Evolutionary conservation across 2,797 vertebrate genomes (phyloP).

Genomic region (Poecilia gillii): DNA sequence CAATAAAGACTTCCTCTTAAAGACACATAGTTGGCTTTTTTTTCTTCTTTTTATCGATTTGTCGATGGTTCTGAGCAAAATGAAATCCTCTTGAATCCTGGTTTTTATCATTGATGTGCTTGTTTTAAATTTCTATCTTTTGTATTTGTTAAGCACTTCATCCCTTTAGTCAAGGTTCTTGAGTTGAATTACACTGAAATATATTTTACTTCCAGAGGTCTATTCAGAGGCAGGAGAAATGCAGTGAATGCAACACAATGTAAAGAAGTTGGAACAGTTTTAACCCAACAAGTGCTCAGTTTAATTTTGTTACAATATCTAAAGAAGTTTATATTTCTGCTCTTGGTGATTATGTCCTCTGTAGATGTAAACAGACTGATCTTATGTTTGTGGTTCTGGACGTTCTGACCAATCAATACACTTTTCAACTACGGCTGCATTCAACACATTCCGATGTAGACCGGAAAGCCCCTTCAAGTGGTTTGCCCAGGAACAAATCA

Average conservation of each 20-base stretch:
- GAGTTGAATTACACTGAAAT: not conserved
- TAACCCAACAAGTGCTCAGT: not conserved
- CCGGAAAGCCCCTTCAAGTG: not conserved
- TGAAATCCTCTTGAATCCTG: slow-evolving; percentile 17
- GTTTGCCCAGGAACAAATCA: not conserved
- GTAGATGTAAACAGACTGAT: not conserved
- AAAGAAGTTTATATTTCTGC: not conserved
- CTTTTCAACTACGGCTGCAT: not conserved
- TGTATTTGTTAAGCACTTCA: slow-evolving; percentile 17
- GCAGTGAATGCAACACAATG: not conserved
- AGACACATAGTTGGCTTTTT: slow-evolving; percentile 12
- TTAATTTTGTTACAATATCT: not conserved
- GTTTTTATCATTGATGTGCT: slow-evolving; percentile 1
- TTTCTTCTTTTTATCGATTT: slow-evolving; percentile 1
- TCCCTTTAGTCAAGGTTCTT: slow-evolving; percentile 4
- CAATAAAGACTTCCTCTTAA: slow-evolving; percentile 19
- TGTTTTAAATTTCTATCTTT: not conserved
- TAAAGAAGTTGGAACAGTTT: slow-evolving; percentile 2
- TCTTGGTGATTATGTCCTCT: not conserved
- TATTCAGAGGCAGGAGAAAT: slow-evolving; percentile 6
- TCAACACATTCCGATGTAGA: not conserved
- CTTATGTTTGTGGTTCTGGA: not conserved
- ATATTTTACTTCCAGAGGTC: not conserved
- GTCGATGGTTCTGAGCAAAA: slow-evolving; percentile 15
- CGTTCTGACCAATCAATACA: not conserved